Base-by-base conservation (phyloP, 2,888 invertebrate genomes). In the Microchrysa polita region DNA sequence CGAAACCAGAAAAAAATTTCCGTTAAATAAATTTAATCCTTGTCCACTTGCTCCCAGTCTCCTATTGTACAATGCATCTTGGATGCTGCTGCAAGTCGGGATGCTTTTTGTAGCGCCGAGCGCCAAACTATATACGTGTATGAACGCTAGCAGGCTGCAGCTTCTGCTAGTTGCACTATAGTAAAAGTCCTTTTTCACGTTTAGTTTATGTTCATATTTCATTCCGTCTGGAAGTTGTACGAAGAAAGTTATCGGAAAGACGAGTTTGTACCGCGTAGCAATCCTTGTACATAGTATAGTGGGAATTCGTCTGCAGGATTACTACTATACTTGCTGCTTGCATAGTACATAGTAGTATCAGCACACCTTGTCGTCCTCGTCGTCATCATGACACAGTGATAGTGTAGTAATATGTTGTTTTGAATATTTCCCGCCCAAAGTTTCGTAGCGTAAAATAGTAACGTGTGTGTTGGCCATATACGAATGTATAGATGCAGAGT, bases 121-220 rank as follows among this genome's bases (percentile, higher is more conserved):
- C 48, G 65, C 44, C 20, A 48, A 42, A 1, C 61, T 18, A 5
- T n/a, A n/a, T n/a, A n/a, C n/a, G n/a, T n/a, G n/a, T n/a, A n/a
- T 63, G 61, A 52, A 52, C 48, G 14, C 9, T n/a, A n/a, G n/a
- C n/a, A n/a, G n/a, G n/a, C n/a, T n/a, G n/a, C n/a, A n/a, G n/a
- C n/a, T n/a, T n/a, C n/a, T 16, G 34, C 52, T 53, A 67, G 67
- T 67, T 67, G 52, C 53, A 40, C 55, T 16, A 23, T 72, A 5
- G 42, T 60, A 48, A 59, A 20, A 59, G 55, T 57, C 72, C 42
- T 42, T 71, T 59, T 42, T 42, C 12, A 44, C 48, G 34, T 27
- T 73, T 73, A 73, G 73, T 73, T 67, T 73, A 73, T 59, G 73
- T 67, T 67, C 60, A 73, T 67, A 73, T 73, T 67, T 73, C 73